Conservation (phyloP, 2,797 vertebrate genomes). For the Acanthurus leucopareius region DNA sequence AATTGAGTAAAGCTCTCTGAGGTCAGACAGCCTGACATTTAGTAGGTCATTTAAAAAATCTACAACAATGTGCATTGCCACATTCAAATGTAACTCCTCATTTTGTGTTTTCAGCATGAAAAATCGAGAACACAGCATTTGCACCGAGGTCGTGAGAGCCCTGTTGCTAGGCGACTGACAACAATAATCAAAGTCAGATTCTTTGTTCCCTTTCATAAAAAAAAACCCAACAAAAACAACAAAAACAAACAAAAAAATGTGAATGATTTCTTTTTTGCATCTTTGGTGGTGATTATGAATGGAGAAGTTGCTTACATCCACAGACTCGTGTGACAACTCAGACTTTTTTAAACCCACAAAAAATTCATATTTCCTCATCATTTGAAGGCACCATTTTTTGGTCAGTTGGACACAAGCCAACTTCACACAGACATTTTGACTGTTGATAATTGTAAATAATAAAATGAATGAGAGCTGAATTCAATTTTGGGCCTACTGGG, state of each 20-base stretch:
- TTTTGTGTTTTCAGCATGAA: background rate
- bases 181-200: constrained; percentile 3
- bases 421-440: background rate
- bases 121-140: background rate
- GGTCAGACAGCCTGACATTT: background rate
- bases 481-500: background rate
- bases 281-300: background rate
- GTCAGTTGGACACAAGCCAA: no score
- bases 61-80: background rate
- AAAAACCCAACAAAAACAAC: background rate
- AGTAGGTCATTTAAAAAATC: background rate
- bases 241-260: background rate
- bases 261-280: background rate
- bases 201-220: background rate
- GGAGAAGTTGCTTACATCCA: background rate
- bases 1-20: background rate
- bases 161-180: constrained; percentile 29
- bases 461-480: background rate
- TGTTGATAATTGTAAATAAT: background rate
- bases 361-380: no score
- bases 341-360: background rate
- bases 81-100: constrained; percentile 8
- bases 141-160: background rate
- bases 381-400: no score
- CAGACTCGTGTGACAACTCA: background rate